Percentiles rank a stretch among this genome's conserved stretches.
These are phyloP conservation scores for Sceloporus tristichus DNA, from an alignment of 2,113 vertebrate species.

Conservation along the genomic window DNA sequence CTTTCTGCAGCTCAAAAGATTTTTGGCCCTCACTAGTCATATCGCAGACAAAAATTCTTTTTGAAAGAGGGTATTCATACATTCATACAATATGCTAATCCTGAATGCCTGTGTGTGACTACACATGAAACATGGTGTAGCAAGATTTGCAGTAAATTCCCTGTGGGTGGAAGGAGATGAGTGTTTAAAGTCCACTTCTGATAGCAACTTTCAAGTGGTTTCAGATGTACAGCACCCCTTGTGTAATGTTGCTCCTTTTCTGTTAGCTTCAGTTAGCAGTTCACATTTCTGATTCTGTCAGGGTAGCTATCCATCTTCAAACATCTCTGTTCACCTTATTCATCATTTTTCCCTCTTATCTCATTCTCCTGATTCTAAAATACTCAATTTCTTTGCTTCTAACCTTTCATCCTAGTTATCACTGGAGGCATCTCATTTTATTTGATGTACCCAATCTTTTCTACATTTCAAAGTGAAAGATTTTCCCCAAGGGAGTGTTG, in stretches of 20 bases:
- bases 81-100: accelerated
- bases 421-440: not conserved
- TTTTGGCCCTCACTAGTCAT: not conserved
- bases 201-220: not conserved
- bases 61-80: not conserved
- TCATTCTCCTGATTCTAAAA: not conserved
- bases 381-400: not conserved
- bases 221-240: not conserved
- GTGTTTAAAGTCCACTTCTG: not conserved
- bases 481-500: not conserved
- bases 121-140: not conserved
- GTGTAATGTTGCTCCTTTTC: not conserved
- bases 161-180: no score
- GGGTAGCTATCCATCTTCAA: not conserved
- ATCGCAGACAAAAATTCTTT: not conserved
- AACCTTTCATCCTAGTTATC: not conserved
- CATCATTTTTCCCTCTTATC: not conserved
- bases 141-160: not conserved
- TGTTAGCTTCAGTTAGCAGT: not conserved
- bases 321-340: not conserved
- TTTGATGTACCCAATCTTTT: not conserved
- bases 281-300: not conserved
- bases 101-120: not conserved
- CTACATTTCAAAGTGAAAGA: conserved; percentile 2
- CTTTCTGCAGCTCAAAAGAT: not conserved